These are phyloP conservation scores for Isaurus tuberculatus DNA, from an alignment of 92 coral and sea anemone genomes.

Conservation along the genomic window DNA sequence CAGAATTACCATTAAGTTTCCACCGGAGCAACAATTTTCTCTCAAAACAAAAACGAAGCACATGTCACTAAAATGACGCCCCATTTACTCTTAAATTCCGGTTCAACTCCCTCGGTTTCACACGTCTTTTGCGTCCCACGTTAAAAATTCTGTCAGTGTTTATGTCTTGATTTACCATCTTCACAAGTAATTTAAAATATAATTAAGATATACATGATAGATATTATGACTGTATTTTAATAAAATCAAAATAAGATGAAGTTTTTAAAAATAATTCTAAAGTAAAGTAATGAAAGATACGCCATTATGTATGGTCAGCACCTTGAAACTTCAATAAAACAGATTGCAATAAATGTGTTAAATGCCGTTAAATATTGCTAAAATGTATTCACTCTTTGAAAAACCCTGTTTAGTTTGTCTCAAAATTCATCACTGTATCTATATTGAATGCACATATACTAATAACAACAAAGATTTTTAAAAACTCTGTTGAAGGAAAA, in stretches of 20 bases:
- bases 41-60: not conserved
- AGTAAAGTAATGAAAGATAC: not conserved
- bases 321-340: not conserved
- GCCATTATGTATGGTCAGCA: not conserved
- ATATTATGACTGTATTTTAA: not conserved
- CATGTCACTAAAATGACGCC: slow-evolving; percentile 16
- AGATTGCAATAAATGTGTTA: not conserved
- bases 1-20: slow-evolving; percentile 21
- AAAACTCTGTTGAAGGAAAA: not conserved
- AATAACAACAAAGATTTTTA: not conserved
- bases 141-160: not conserved
- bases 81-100: slow-evolving; percentile 21
- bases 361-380: not conserved
- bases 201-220: slow-evolving; percentile 12
- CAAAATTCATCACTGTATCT: not conserved
- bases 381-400: not conserved
- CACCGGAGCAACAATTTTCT: not conserved
- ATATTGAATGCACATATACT: not conserved
- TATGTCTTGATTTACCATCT: not conserved
- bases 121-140: slow-evolving; percentile 29
- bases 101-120: not conserved
- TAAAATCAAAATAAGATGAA: not conserved
- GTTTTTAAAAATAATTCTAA: not conserved
- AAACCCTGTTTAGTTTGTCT: not conserved
- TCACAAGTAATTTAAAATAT: not conserved